These are phyloP conservation scores for Therioaphis trifolii DNA, from an alignment of 2,888 invertebrate genomes.

Conservation along the genomic window DNA sequence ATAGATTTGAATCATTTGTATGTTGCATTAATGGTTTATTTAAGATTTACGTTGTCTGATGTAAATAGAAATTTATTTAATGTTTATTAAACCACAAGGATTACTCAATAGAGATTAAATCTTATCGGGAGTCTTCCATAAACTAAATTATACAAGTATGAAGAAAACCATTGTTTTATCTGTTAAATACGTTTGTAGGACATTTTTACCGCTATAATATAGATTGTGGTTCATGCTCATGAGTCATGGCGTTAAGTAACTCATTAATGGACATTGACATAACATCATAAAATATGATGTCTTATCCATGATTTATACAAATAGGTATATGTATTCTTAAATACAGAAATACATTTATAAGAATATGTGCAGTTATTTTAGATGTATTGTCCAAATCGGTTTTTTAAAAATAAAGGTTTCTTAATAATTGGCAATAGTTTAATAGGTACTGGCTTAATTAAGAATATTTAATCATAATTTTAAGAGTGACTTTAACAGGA, in stretches of 20 bases:
- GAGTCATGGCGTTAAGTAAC: slow-evolving; percentile 27
- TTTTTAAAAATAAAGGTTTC: no score
- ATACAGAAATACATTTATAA: no score
- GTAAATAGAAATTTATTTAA: not conserved
- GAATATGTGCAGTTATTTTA: no score
- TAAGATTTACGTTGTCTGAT: not conserved
- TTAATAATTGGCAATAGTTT: no score
- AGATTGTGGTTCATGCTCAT: no score
- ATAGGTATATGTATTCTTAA: no score
- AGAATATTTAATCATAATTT: no score
- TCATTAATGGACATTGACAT: slow-evolving; percentile 22
- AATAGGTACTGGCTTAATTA: no score
- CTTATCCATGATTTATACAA: no score
- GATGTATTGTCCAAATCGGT: no score
- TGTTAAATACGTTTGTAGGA: not conserved
- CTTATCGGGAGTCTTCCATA: slow-evolving; percentile 37
- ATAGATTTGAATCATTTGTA: slow-evolving; percentile 3
- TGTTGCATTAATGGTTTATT: slow-evolving; percentile 14
- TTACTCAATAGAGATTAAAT: slow-evolving; percentile 54
- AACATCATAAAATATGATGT: not conserved
- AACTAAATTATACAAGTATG: slow-evolving; percentile 23
- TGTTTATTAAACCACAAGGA: slow-evolving; percentile 20
- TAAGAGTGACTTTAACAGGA: no score
- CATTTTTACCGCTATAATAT: not conserved
- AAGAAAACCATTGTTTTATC: slow-evolving; percentile 31